These are phyloP conservation scores for Coptodon rendalli DNA, from an alignment of 2,113 vertebrate genomes.

Conservation along the genomic window DNA sequence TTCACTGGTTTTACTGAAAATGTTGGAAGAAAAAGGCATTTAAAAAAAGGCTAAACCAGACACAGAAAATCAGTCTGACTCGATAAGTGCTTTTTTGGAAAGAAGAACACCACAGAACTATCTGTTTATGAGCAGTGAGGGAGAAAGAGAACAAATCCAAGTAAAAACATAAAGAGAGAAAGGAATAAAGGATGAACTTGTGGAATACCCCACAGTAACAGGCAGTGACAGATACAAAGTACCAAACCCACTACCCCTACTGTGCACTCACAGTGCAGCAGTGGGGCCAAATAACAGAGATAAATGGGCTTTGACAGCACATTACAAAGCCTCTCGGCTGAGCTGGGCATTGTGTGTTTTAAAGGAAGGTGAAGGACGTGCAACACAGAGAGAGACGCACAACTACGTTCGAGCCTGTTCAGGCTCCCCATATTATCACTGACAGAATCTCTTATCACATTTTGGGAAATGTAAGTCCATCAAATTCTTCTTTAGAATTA, in stretches of 20 bases:
- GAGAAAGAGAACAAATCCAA: not conserved
- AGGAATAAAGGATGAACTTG: not conserved
- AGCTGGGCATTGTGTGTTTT: not conserved
- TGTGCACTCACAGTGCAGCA: not conserved
- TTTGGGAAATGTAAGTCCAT: not conserved
- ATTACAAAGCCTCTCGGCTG: constrained; percentile 45
- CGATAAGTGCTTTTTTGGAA: not conserved
- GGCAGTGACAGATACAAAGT: constrained; percentile 1
- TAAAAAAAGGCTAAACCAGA: not conserved
- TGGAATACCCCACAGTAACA: not conserved
- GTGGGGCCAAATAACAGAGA: constrained; percentile 12
- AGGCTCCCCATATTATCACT: not conserved
- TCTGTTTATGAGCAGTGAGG: not conserved
- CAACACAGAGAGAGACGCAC: not conserved
- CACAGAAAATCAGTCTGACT: not conserved
- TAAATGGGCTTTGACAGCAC: constrained; percentile 55
- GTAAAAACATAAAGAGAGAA: not conserved
- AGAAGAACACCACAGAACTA: not conserved
- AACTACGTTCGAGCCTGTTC: not conserved
- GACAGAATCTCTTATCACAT: not conserved
- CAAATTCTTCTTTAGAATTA: not conserved
- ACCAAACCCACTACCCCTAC: not conserved
- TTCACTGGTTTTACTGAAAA: not conserved
- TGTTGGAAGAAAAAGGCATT: not conserved
- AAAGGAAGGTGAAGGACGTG: constrained; percentile 42